Evolutionary conservation across 2,797 vertebrate species (phyloP).

Genomic region (Cynodonichthys magdalenae): DNA sequence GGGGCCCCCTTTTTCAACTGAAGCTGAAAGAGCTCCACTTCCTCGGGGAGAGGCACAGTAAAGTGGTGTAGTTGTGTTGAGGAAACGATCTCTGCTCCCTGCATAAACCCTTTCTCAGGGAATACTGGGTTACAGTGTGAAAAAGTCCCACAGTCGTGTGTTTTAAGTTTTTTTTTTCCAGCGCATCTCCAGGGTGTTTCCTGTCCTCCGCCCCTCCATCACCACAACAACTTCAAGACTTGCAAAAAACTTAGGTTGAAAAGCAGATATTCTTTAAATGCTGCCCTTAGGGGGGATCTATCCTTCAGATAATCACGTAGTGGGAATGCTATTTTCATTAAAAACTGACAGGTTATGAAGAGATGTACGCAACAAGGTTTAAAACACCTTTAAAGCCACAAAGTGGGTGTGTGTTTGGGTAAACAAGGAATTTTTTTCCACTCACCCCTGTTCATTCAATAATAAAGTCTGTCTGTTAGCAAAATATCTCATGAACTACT

Average conservation of each 20-base stretch:
- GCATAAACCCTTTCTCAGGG: conserved; percentile 74
- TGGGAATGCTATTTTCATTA: conserved; percentile 53
- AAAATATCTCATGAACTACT: too few relatives aligned
- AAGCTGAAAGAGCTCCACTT: conserved; percentile 59
- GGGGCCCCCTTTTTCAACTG: conserved; percentile 64
- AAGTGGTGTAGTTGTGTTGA: conserved; percentile 77
- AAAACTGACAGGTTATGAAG: conserved; percentile 33
- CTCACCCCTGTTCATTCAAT: too few relatives aligned
- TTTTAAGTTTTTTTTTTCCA: conserved; percentile 44
- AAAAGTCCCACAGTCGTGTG: conserved; percentile 71
- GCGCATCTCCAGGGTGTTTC: conserved; percentile 57
- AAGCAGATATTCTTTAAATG: conserved; percentile 56
- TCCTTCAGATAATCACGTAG: conserved; percentile 68
- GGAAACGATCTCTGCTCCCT: conserved; percentile 68
- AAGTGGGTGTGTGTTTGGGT: not conserved
- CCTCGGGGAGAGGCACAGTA: conserved; percentile 51
- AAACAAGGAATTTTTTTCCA: too few relatives aligned
- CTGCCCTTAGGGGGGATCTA: conserved; percentile 58
- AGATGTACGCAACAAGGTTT: conserved; percentile 33
- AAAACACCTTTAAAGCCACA: conserved; percentile 39
- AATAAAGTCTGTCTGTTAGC: too few relatives aligned
- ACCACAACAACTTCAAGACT: conserved; percentile 6
- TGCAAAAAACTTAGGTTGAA: conserved; percentile 44
- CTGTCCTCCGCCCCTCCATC: conserved; percentile 28
- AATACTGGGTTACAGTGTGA: conserved; percentile 85